Base-by-base conservation (phyloP, 1,140 invertebrate species). In the Lepidostoma basale region DNA sequence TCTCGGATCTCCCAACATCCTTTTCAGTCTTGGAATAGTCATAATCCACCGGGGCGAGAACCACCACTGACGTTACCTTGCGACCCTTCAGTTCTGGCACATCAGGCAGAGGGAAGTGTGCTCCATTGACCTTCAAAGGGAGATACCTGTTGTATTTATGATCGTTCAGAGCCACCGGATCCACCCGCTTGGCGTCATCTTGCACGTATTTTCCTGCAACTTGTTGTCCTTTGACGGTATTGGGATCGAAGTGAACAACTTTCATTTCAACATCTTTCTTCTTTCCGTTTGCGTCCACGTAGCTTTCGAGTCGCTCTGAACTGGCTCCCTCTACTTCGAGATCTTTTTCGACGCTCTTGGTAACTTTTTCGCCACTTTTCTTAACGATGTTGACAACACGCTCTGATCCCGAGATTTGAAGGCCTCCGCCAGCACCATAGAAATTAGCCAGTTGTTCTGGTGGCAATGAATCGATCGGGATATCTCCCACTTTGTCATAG, bases 401-500 rank as follows among this genome's bases (percentile, higher is more conserved):
- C 73, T 90, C 90, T 73, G 90, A 91, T 39, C 87, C 86, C 4
- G 89, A 84, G 60, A 89, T 82, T 79, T 88, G 87, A 60, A 89
- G 84, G 2, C 82, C 89, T 59, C 90, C 89, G 26, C 90, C 92
- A 9, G 89, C 89, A 14, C 89, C 87, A 73, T 92, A 93, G 75
- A 94, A 92, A 76, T 93, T 92, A 18, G 90, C 91, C 59, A 94
- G 77, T 62, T 93, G 92, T 76, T 94, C 92, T 9, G 92, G 91
- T n/a, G 92, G 91, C 49, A 94, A 78, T 68, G 89, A 92, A 70
- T 93, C 92, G 44, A 94, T 83, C 6, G 91, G 87, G 63, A 92
- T 93, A 74, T 93, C 92, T n/a, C 92, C 92, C 28, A 94, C 88
- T 83, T 95, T 94, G 75, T 94, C 92, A 70, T 93, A 93, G 78